phyloP scores from a whole-genome alignment of 2,888 invertebrate genomes.

The Drosophila dives region DNA sequence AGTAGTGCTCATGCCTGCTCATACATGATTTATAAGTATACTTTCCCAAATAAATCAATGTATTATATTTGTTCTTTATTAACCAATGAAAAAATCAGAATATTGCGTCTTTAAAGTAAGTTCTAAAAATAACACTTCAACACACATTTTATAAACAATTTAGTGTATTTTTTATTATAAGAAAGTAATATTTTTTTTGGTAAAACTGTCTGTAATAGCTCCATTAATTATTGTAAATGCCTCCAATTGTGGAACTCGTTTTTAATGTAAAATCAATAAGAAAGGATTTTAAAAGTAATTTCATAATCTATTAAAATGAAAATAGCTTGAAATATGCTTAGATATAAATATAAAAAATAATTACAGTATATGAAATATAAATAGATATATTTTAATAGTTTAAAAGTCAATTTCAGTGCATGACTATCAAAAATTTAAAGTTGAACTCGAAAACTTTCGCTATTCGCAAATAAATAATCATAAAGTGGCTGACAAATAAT shows the following conservation, averaged over 20 bases:
- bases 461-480: neutral
- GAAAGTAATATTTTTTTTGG: neutral
- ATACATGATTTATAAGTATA: no score
- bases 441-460: constrained; percentile 1
- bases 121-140: neutral
- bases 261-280: neutral
- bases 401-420: neutral
- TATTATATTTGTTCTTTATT: neutral
- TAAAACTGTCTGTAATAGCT: neutral
- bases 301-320: neutral
- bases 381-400: neutral
- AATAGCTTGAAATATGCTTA: neutral
- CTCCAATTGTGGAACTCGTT: neutral
- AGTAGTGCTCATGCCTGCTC: neutral
- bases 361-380: no score
- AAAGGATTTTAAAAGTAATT: neutral
- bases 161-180: neutral
- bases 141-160: neutral
- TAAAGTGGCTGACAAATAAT: constrained; percentile 7
- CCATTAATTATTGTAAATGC: neutral
- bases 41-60: no score
- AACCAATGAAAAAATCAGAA: neutral
- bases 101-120: neutral
- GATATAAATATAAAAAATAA: neutral
- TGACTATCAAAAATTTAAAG: neutral